These are phyloP conservation scores for Heliconius eleuchia DNA, from an alignment of 1,140 invertebrate genomes.

Conservation along the genomic window DNA sequence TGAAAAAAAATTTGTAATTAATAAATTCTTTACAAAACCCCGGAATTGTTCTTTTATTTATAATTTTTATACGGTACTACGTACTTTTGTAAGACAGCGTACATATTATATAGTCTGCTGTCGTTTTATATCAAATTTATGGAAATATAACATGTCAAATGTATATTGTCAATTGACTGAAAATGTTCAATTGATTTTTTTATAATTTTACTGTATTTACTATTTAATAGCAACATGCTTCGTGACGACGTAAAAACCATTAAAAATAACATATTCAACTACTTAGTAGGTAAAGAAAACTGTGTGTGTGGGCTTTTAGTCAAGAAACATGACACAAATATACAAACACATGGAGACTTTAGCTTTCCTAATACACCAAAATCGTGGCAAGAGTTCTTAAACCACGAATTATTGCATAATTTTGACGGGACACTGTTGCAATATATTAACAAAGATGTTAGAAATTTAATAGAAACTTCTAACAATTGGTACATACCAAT, in stretches of 20 bases:
- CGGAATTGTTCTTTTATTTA: no score
- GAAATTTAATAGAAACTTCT: conserved; percentile 54
- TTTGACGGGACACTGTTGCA: conserved; percentile 46
- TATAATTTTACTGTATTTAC: not conserved
- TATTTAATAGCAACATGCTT: conserved; percentile 47
- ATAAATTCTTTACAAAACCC: no score
- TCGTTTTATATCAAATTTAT: not conserved
- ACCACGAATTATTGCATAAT: conserved; percentile 30
- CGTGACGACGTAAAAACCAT: conserved; percentile 50
- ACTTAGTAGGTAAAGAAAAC: conserved; percentile 47
- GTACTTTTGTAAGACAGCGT: not conserved
- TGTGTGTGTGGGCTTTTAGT: conserved; percentile 56
- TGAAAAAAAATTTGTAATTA: no score
- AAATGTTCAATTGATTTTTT: not conserved
- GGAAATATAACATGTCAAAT: not conserved
- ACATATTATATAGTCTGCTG: not conserved
- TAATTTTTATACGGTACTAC: no score
- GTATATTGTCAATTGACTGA: not conserved
- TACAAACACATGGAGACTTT: conserved; percentile 76
- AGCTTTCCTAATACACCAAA: conserved; percentile 77
- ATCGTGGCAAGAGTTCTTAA: conserved; percentile 77
- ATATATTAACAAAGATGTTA: conserved; percentile 52
- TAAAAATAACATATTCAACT: conserved; percentile 49
- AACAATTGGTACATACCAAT: conserved; percentile 59
- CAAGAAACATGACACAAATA: conserved; percentile 78